Percentiles rank a stretch among this genome's conserved stretches.
phyloP scores from a whole-genome alignment of 1,140 invertebrate species.

The Formica selysi region DNA sequence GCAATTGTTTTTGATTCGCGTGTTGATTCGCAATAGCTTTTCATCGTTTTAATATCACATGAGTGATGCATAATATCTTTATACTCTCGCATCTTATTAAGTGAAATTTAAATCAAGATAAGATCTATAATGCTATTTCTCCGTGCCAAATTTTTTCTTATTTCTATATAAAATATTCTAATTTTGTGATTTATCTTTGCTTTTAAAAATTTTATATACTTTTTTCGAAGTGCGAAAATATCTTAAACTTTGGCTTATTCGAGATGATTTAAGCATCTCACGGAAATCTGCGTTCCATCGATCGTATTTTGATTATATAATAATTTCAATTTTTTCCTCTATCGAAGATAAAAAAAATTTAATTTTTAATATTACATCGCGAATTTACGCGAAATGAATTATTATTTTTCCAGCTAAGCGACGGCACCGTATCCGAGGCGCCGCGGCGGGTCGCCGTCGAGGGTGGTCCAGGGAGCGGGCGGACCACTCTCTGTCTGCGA shows the following conservation, averaged over 20 bases:
- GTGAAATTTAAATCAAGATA: slow-evolving; percentile 11
- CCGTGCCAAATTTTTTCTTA: not conserved
- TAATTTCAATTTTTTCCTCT: not conserved
- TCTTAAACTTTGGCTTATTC: not conserved
- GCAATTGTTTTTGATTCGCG: not conserved
- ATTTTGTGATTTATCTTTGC: not conserved
- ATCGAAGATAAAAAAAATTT: too few relatives aligned
- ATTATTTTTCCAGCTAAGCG: slow-evolving; percentile 81
- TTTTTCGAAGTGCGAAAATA: not conserved
- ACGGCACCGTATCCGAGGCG: slow-evolving; percentile 84
- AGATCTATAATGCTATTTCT: not conserved
- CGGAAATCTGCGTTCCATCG: not conserved
- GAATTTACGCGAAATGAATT: not conserved
- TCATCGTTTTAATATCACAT: not conserved
- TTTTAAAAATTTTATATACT: not conserved
- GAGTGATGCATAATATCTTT: not conserved
- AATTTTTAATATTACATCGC: not conserved
- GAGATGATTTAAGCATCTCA: not conserved
- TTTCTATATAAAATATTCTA: not conserved
- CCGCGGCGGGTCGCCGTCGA: slow-evolving; percentile 86
- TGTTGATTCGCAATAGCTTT: not conserved
- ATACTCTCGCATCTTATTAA: not conserved
- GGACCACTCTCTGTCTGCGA: slow-evolving; percentile 86
- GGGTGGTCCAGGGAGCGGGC: slow-evolving; percentile 86
- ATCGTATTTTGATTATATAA: not conserved